A percentile compares a stretch with the other conserved stretches of the same genome.
Conservation (phyloP, 2,113 vertebrate species). For the Circaetus cinerascens region DNA sequence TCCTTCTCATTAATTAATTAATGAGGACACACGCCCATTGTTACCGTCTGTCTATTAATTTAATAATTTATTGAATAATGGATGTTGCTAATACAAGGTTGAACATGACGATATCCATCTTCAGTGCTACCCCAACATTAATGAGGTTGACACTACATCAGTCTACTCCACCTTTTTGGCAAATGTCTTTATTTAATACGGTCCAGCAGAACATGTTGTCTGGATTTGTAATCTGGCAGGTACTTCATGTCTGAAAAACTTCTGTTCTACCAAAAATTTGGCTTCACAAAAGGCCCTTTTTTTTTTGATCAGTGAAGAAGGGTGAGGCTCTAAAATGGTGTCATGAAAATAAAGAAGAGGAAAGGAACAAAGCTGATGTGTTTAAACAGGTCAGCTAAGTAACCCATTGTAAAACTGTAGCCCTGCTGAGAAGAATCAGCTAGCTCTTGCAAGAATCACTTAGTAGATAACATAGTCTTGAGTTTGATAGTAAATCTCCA, state of each 20-base stretch:
- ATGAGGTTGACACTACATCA: constrained; percentile 41
- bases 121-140: constrained; percentile 14
- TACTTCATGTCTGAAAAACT: not conserved
- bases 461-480: not conserved
- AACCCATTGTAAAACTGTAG: not conserved
- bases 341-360: not conserved
- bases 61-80: constrained; percentile 69
- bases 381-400: not conserved
- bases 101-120: constrained; percentile 31
- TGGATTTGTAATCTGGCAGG: not conserved
- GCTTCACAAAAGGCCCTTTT: not conserved
- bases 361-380: not conserved
- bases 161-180: constrained; percentile 6
- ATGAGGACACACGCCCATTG: constrained; percentile 28
- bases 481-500: not conserved
- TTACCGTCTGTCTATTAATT: constrained; percentile 59
- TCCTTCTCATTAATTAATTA: constrained; percentile 65
- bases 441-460: not conserved
- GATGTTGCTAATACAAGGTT: constrained; percentile 29
- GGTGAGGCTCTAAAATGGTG: not conserved
- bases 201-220: not conserved
- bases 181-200: not conserved
- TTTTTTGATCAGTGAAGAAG: not conserved
- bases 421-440: not conserved
- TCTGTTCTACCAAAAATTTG: not conserved